A percentile compares a stretch with the other conserved stretches of the same genome.
Conservation (phyloP, 2,113 vertebrate species). For the Pterocles burchelli region DNA sequence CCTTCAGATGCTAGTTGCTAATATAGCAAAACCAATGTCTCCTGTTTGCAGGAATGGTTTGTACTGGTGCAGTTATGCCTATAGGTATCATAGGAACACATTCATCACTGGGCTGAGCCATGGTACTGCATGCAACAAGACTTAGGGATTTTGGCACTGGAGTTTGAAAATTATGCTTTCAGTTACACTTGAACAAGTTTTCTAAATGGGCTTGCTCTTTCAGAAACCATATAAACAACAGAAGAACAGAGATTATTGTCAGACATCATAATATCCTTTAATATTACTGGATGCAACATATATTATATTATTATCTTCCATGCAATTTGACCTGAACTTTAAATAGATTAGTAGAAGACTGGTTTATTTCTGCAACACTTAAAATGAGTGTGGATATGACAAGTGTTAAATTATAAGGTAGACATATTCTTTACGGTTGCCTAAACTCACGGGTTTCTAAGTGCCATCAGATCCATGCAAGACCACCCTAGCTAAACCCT, state of each 20-base stretch:
- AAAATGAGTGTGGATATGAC: not conserved
- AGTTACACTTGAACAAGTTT: not conserved
- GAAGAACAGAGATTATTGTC: not conserved
- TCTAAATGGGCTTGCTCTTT: not conserved
- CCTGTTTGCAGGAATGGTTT: not conserved
- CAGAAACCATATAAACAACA: not conserved
- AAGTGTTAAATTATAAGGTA: not conserved
- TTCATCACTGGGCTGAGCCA: not conserved
- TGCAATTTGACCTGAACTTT: not conserved
- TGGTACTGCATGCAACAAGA: not conserved
- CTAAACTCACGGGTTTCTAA: not conserved
- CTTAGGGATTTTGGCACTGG: not conserved
- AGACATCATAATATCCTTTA: not conserved
- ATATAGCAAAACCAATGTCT: not conserved
- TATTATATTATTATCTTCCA: not conserved
- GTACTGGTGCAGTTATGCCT: not conserved
- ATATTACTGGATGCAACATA: not conserved
- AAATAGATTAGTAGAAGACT: not conserved
- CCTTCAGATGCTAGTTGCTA: not conserved
- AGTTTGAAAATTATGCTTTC: not conserved
- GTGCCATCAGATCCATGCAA: not conserved
- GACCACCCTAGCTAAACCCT: not conserved
- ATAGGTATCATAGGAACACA: not conserved
- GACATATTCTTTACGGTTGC: not conserved
- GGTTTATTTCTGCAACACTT: not conserved